Percentiles rank a stretch among this genome's conserved stretches.
Evolutionary conservation across 2,797 vertebrate species (phyloP).

Genomic region (Labroides dimidiatus): DNA sequence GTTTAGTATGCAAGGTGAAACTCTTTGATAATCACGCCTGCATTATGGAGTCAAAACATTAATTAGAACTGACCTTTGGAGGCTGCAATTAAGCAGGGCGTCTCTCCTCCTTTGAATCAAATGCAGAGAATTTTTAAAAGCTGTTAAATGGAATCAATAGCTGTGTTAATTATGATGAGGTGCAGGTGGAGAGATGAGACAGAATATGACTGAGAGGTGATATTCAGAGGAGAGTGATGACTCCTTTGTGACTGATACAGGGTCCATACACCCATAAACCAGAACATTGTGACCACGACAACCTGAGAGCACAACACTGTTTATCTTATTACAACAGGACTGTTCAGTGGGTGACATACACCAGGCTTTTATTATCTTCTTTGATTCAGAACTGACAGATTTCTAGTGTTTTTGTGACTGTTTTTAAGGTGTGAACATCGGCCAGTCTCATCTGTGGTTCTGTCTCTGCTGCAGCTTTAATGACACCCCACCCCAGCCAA

Average conservation of each 20-base stretch:
- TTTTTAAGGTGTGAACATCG: not conserved
- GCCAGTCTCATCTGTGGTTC: not conserved
- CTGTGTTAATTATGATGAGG: slow-evolving; percentile 41
- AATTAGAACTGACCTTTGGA: slow-evolving; percentile 73
- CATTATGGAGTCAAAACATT: slow-evolving; percentile 60
- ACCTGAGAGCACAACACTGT: no score
- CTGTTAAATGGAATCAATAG: slow-evolving; percentile 53
- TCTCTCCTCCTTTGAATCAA: slow-evolving; percentile 62
- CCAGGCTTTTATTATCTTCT: no score
- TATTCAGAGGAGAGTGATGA: not conserved
- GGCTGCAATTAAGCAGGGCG: slow-evolving; percentile 50
- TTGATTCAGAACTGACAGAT: no score
- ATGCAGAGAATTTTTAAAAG: slow-evolving; percentile 56
- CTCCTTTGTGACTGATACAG: not conserved
- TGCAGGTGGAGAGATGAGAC: slow-evolving; percentile 12
- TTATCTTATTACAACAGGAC: no score
- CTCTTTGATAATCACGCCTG: slow-evolving; percentile 53
- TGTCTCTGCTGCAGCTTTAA: slow-evolving; percentile 21
- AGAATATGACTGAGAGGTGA: not conserved
- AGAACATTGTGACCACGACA: no score
- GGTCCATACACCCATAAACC: no score
- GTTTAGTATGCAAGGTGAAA: slow-evolving; percentile 59
- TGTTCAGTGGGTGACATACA: no score
- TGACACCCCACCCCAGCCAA: not conserved
- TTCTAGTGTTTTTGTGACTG: no score